Base-by-base conservation (phyloP, 2,797 vertebrate species). In the Chelon auratus region DNA sequence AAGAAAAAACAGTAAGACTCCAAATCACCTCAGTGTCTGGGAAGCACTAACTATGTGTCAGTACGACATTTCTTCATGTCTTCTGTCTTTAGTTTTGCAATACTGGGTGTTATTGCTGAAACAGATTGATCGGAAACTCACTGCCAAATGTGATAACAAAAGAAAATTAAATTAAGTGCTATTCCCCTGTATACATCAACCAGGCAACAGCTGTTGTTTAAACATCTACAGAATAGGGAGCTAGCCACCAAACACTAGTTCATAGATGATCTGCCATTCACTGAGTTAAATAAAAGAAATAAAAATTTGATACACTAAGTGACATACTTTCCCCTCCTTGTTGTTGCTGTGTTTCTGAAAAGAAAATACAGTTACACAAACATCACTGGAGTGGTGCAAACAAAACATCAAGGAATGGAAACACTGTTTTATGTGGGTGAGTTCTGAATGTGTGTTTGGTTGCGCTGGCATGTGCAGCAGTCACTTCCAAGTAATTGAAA, bases 311-410 rank as follows among this genome's bases (percentile, higher is more conserved):
- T 93, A 89, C 89, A 93, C 92, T 90, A 83, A 81, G 81, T 88
- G 86, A 95, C 94, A 87, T 95, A 95, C 94, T 95, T 95, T 93
- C 93, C 84, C 92, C 92, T 91, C 93, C 93, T 92, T 93, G 93
- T 77, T 93, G 93, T 87, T 92, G 91, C 89, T 95, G 94, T 92
- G 93, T 95, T 91, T 95, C 94, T 95, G 94, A 86, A 95, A 95
- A 92, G 92, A 90, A 93, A 94, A 92, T 92, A 94, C 86, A 95
- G 88, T 93, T 88, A 93, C 84, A 91, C 81, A 92, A 89, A 92
- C 78, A 91, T 86, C 89, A 93, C 72, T 80, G 80, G 72, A 84
- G 84, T 89, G 86, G 85, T 20, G 68, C 68, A 88, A 85, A 90
- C 69, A 87, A 84, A 91, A 78, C 87, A 81, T 47, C 68, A 83